Evolutionary conservation across 2,888 invertebrate species (phyloP).

Genomic region (Camponotus fellah): DNA sequence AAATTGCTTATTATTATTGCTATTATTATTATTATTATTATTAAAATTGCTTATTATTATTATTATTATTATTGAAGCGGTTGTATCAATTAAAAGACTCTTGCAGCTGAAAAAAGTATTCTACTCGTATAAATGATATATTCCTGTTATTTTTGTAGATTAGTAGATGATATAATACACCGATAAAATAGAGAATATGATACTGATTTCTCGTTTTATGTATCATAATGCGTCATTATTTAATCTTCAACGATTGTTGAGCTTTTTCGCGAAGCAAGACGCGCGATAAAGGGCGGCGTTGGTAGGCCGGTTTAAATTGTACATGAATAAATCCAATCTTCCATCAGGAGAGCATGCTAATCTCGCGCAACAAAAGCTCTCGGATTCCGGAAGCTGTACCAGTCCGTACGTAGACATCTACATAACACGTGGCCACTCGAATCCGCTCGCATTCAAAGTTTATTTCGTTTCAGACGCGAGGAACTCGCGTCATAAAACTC

Average conservation of each 20-base stretch:
- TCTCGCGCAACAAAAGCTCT: slow-evolving; percentile 77
- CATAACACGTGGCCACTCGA: slow-evolving; percentile 75
- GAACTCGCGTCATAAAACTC: slow-evolving; percentile 62
- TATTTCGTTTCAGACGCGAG: slow-evolving; percentile 31
- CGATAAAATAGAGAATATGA: background rate
- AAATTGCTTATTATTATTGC: background rate
- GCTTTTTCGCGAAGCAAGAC: slow-evolving; percentile 29
- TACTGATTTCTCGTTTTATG: background rate
- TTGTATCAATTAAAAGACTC: background rate
- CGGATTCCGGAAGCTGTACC: slow-evolving; percentile 71
- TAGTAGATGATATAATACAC: background rate
- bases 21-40: no score
- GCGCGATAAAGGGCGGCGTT: slow-evolving; percentile 70
- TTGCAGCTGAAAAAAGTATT: background rate
- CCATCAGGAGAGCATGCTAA: slow-evolving; percentile 79
- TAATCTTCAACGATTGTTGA: slow-evolving; percentile 21
- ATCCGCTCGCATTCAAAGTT: slow-evolving; percentile 61
- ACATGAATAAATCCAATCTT: slow-evolving; percentile 82
- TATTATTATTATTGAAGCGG: background rate
- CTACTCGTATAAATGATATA: background rate
- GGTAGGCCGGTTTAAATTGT: slow-evolving; percentile 79
- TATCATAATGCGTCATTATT: background rate
- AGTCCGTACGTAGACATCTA: slow-evolving; percentile 69
- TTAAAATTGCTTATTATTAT: background rate
- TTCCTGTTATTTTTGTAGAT: background rate